Percentiles rank a stretch among this genome's conserved stretches.
phyloP scores from a whole-genome alignment of 2,888 invertebrate genomes.

The Pinctada fucata region DNA sequence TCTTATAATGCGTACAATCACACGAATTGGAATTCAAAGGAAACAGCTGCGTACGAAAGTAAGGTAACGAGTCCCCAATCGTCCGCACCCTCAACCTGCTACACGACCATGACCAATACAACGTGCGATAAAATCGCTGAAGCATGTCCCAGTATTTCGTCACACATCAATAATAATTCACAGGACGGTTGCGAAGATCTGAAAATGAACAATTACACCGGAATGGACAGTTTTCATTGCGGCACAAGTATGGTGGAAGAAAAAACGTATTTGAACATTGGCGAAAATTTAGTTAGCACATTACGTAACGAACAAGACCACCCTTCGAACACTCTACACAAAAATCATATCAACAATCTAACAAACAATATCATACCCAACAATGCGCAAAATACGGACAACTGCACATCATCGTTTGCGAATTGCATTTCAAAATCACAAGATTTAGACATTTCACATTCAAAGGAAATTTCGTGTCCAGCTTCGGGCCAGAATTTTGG shows the following conservation, averaged over 20 bases:
- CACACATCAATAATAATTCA: conserved; percentile 70
- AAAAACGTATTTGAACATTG: conserved; percentile 23
- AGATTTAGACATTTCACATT: conserved; percentile 5
- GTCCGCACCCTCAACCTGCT: conserved; percentile 53
- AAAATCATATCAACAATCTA: background rate
- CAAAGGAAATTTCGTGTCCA: conserved; percentile 13
- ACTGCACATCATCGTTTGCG: background rate
- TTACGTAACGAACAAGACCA: background rate
- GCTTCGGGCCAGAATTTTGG: conserved; percentile 83
- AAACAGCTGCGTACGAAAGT: conserved; percentile 73
- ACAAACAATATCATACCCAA: background rate
- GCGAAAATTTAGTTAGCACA: background rate
- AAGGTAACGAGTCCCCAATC: conserved; percentile 69
- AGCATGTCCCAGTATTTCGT: conserved; percentile 70
- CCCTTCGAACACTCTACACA: background rate
- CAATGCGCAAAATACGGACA: background rate
- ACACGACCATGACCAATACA: conserved; percentile 69
- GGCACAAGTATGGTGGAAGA: conserved; percentile 12
- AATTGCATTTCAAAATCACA: background rate
- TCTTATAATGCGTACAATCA: conserved; percentile 24
- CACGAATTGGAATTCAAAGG: conserved; percentile 29
- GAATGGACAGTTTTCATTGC: conserved; percentile 10
- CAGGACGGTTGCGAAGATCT: conserved; percentile 10
- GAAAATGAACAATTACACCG: conserved; percentile 21
- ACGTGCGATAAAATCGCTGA: conserved; percentile 69